Evolutionary conservation across 1,140 invertebrate species (phyloP).

Genomic region (Lysiphlebus fabarum): DNA sequence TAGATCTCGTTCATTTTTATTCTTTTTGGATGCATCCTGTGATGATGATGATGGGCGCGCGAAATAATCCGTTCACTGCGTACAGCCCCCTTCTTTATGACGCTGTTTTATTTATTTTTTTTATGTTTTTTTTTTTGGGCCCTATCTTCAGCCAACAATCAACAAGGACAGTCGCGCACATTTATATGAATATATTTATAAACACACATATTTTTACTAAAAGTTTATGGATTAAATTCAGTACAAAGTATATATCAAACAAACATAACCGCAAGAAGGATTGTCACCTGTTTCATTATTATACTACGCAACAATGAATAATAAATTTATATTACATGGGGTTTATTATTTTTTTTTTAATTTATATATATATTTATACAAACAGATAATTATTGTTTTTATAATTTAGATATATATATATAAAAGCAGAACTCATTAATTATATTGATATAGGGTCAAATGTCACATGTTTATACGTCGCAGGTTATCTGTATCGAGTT

Average conservation of each 20-base stretch:
- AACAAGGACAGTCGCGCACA: too few relatives aligned
- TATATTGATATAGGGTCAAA: slow-evolving; percentile 11
- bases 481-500: slow-evolving; percentile 5
- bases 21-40: slow-evolving; percentile 1
- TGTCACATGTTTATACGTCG: slow-evolving; percentile 18
- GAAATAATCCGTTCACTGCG: slow-evolving; percentile 44
- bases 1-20: slow-evolving; percentile 2
- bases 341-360: too few relatives aligned
- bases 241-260: too few relatives aligned
- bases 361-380: too few relatives aligned
- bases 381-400: too few relatives aligned
- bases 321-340: not conserved
- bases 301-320: too few relatives aligned
- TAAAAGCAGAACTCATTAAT: slow-evolving; percentile 15
- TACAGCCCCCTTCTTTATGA: slow-evolving; percentile 40
- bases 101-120: slow-evolving; percentile 25
- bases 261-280: slow-evolving; percentile 50
- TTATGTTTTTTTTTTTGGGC: too few relatives aligned
- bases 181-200: too few relatives aligned
- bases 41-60: slow-evolving; percentile 27
- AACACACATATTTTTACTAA: too few relatives aligned
- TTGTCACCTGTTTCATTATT: slow-evolving; percentile 49
- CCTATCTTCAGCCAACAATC: too few relatives aligned
- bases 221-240: too few relatives aligned
- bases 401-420: too few relatives aligned